These are phyloP conservation scores for Sparus aurata DNA, from an alignment of 2,797 vertebrate species.

Conservation along the genomic window DNA sequence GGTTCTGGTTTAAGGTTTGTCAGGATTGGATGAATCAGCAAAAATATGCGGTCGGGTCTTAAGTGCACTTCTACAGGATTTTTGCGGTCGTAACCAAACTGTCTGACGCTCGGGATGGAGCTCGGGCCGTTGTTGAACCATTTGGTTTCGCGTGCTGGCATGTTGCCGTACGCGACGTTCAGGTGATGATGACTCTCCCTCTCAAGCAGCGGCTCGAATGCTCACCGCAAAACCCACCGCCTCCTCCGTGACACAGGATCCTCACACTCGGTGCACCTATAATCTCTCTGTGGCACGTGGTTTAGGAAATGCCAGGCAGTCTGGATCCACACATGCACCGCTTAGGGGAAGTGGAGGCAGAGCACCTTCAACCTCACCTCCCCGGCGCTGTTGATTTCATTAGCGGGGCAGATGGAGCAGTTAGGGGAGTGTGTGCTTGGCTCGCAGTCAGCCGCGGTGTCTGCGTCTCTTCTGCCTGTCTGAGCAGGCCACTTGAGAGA, in stretches of 20 bases:
- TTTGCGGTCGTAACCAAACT: slow-evolving; percentile 60
- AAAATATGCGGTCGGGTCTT: slow-evolving; percentile 57
- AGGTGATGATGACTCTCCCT: slow-evolving; percentile 63
- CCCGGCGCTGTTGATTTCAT: slow-evolving; percentile 71
- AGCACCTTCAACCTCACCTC: slow-evolving; percentile 67
- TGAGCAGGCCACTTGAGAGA: slow-evolving; percentile 62
- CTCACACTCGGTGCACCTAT: slow-evolving; percentile 50
- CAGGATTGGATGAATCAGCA: slow-evolving; percentile 61
- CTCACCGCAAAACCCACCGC: slow-evolving; percentile 57
- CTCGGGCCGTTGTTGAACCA: slow-evolving; percentile 29
- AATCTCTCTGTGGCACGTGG: slow-evolving; percentile 62
- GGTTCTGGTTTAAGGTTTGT: slow-evolving; percentile 47
- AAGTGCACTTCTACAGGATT: slow-evolving; percentile 33
- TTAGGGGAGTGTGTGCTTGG: slow-evolving; percentile 64
- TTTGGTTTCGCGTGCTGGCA: slow-evolving; percentile 44
- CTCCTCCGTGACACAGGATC: slow-evolving; percentile 56
- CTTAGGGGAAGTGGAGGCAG: slow-evolving; percentile 48
- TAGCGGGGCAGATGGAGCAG: slow-evolving; percentile 56
- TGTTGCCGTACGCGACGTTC: slow-evolving; percentile 35
- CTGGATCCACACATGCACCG: slow-evolving; percentile 52
- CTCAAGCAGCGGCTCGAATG: slow-evolving; percentile 41
- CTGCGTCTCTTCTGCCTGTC: slow-evolving; percentile 65
- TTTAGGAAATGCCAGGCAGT: slow-evolving; percentile 69
- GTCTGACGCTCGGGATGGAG: slow-evolving; percentile 4
- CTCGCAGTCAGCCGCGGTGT: slow-evolving; percentile 37